Conservation (phyloP, 2,113 vertebrate species). For the Toxotes chatareus region DNA sequence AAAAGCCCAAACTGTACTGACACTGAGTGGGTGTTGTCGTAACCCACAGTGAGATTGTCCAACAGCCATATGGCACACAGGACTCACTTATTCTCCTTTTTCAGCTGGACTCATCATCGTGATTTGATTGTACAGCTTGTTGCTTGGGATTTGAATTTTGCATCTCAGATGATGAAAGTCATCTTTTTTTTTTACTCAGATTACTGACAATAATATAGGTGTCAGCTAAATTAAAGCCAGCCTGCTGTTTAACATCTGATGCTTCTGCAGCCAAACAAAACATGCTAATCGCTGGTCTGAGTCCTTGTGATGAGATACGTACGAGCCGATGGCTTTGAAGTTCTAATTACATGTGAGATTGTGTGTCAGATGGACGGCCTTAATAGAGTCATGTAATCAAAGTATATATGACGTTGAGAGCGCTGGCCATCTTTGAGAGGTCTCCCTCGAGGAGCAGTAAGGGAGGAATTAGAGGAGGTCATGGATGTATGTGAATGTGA, state of each 20-base stretch:
- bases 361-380: constrained; percentile 59
- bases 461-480: constrained; percentile 16
- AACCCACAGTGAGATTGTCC: not conserved
- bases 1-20: not conserved
- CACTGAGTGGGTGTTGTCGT: too few relatives aligned
- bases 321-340: constrained; percentile 54
- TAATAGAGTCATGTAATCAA: constrained; percentile 41
- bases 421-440: not conserved
- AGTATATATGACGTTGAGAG: constrained; percentile 22
- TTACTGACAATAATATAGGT: constrained; percentile 42
- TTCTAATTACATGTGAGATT: constrained; percentile 42
- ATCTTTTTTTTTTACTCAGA: constrained; percentile 2
- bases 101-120: constrained; percentile 19
- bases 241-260: constrained; percentile 10
- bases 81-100: not conserved
- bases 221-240: constrained; percentile 53
- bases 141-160: constrained; percentile 45
- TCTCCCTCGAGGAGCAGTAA: constrained; percentile 24
- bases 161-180: constrained; percentile 58
- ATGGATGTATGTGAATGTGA: constrained; percentile 53
- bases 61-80: not conserved
- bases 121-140: constrained; percentile 34
- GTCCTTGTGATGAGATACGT: constrained; percentile 31
- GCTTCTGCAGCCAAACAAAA: constrained; percentile 60
- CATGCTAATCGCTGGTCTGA: constrained; percentile 43